Base-by-base conservation (phyloP, 2,888 invertebrate genomes). In the Unio pictorum region DNA sequence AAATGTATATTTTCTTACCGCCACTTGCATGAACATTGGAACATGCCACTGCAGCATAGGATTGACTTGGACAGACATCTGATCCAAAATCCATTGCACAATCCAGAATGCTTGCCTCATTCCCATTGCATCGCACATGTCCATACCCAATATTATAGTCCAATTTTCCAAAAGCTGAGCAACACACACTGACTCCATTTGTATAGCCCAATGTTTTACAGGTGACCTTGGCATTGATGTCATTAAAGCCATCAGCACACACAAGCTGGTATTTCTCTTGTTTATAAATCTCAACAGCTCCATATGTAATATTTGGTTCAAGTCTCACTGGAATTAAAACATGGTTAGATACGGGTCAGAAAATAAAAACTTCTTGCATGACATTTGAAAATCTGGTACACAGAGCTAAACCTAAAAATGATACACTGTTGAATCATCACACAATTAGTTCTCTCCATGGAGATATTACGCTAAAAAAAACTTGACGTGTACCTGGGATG, bases 21-120 rank as follows among this genome's bases (percentile, higher is more conserved):
- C 80, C 77, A 61, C 78, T 80, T 8, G 82, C 81, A 4, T 79
- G 78, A 17, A 69, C 69, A 68, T 82, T 79, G 11, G 84, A 83
- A 64, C 84, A 84, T 56, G 81, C 81, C 17, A 82, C 82, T 23
- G 84, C 82, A 15, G 84, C 84, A 71, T 84, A 84, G 28, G 83
- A 77, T 34, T 72, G 68, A 60, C 81, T 82, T 0, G 78, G 77
- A 70, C 84, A 84, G 28, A 71, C 75, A 23, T 75, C 73, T 15
- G 75, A 60, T 55, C 77, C 78, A 1, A 66, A 73, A 11, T 68
- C 68, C 67, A 81, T 75, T 3, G 70, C 74, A 64, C 84, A 84
- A 63, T 80, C 75, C 4, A 73, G 64, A 20, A 84, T 74, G n/a
- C 75, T 72, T 0, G 69, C 34, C 66, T 84, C 84, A 6, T 71